Evolutionary conservation across 2,113 vertebrate species (phyloP).

Genomic region (Ceyx melanurus): DNA sequence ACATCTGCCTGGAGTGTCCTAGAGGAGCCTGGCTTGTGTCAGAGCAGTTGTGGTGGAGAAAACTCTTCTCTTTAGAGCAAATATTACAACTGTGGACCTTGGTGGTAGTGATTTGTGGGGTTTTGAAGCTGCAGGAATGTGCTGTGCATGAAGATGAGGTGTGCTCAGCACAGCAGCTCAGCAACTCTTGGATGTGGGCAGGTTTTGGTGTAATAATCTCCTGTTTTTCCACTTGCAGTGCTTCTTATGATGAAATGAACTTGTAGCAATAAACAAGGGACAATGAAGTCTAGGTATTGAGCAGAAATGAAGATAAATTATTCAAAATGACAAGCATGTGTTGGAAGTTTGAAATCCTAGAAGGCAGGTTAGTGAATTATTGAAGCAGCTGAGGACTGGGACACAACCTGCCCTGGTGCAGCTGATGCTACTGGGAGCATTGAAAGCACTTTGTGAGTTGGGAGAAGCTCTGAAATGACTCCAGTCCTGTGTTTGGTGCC

Average conservation of each 20-base stretch:
- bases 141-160: fast-evolving
- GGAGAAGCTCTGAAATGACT: too few species aligned
- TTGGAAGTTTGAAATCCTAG: not conserved
- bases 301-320: not conserved
- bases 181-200: fast-evolving
- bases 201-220: not conserved
- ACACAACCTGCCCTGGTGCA: not conserved
- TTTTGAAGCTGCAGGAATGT: not conserved
- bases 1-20: not conserved
- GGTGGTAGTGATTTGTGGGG: not conserved
- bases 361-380: not conserved
- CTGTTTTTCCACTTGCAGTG: fast-evolving
- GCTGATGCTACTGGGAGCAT: fast-evolving
- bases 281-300: not conserved
- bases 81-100: not conserved
- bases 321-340: fast-evolving
- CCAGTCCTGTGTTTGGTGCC: not conserved
- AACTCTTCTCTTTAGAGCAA: not conserved
- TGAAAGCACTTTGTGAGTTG: too few species aligned
- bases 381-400: not conserved
- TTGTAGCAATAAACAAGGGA: fast-evolving
- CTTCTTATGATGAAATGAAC: not conserved
- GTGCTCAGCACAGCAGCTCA: not conserved
- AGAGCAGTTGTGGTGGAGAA: not conserved
- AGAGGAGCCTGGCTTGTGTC: not conserved